phyloP scores from a whole-genome alignment of 2,113 vertebrate genomes.

The Colaptes auratus region DNA sequence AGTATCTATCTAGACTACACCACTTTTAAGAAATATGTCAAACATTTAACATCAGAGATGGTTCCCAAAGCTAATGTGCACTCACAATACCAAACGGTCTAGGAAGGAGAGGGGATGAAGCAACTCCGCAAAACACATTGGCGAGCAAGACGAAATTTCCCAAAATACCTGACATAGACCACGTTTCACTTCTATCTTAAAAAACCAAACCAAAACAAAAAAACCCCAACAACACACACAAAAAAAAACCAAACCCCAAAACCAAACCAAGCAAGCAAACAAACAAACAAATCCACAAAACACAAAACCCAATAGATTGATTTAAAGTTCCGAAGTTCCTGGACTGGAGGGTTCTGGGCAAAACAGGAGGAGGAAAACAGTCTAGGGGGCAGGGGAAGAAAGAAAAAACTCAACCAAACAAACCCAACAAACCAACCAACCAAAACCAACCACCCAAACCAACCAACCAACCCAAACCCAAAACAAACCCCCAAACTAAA shows the following conservation, averaged over 20 bases:
- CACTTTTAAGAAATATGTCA: slow-evolving; percentile 71
- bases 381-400: not conserved
- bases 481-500: not conserved
- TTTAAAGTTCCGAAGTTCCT: slow-evolving; percentile 58
- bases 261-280: not conserved
- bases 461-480: not conserved
- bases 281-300: not conserved
- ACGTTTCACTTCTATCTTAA: slow-evolving; percentile 73
- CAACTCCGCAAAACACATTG: slow-evolving; percentile 66
- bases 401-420: not conserved
- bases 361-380: not conserved
- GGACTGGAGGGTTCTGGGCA: not conserved
- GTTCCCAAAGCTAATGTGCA: slow-evolving; percentile 73
- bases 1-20: slow-evolving; percentile 69
- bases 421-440: not conserved
- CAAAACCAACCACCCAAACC: not conserved
- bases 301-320: not conserved
- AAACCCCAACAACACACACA: too few relatives aligned
- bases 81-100: slow-evolving; percentile 71
- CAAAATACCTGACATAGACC: slow-evolving; percentile 74
- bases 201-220: not conserved
- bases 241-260: too few relatives aligned
- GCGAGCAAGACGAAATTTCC: slow-evolving; percentile 69
- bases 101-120: slow-evolving; percentile 30
- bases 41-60: slow-evolving; percentile 71